A percentile compares a stretch with the other conserved stretches of the same genome.
These are phyloP conservation scores for Drosophila buzzatii DNA, from an alignment of 2,888 invertebrate species.

Conservation along the genomic window DNA sequence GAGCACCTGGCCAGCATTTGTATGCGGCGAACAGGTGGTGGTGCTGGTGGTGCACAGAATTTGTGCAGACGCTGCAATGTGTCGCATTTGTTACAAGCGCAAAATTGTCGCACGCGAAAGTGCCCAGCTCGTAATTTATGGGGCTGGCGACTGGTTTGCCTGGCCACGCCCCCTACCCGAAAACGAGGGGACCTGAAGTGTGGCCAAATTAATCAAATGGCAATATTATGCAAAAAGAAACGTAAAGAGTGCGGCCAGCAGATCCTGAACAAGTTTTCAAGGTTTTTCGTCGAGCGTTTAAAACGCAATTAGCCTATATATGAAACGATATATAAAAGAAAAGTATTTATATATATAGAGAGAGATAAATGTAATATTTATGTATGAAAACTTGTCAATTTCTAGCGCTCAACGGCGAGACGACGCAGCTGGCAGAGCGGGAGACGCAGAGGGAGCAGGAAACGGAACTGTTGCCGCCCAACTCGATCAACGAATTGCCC, in stretches of 20 bases:
- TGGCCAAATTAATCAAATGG: conserved; percentile 76
- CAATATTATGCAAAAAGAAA: conserved; percentile 75
- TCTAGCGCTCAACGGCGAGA: conserved; percentile 41
- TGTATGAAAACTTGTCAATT: conserved; percentile 40
- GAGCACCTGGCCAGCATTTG: conserved; percentile 48
- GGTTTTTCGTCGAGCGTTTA: conserved; percentile 73
- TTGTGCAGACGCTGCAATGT: conserved; percentile 79
- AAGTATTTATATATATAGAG: conserved; percentile 13
- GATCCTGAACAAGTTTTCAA: conserved; percentile 75
- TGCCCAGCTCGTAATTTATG: conserved; percentile 62
- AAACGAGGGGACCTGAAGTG: conserved; percentile 36
- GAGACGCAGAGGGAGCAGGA: conserved; percentile 42
- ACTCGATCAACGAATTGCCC: conserved; percentile 88
- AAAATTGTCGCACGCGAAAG: conserved; percentile 76
- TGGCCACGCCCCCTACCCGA: conserved; percentile 52
- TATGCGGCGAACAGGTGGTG: conserved; percentile 51
- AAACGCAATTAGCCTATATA: conserved; percentile 75
- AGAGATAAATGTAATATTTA: conserved; percentile 28
- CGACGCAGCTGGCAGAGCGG: conserved; percentile 49
- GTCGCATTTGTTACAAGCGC: conserved; percentile 63
- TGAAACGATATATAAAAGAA: conserved; percentile 11
- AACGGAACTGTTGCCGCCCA: conserved; percentile 86
- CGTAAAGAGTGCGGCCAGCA: conserved; percentile 23
- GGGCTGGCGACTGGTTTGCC: conserved; percentile 59
- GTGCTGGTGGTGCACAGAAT: conserved; percentile 20